Conservation (phyloP, 2,113 vertebrate genomes). For the Triplophysa tibetana region DNA sequence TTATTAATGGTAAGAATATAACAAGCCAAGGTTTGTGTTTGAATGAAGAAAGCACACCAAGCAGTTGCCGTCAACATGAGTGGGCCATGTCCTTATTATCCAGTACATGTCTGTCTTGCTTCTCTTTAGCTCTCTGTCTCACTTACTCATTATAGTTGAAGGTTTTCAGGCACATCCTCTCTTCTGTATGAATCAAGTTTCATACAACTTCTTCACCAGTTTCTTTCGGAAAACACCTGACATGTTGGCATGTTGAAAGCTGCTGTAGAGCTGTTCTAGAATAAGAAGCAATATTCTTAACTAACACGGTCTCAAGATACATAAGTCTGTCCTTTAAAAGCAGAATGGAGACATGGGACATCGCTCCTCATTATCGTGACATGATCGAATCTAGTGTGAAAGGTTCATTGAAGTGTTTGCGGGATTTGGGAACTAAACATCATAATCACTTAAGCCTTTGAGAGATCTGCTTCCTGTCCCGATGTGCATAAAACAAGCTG, state of each 20-base stretch:
- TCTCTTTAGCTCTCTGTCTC: conserved; percentile 6
- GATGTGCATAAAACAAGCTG: no score
- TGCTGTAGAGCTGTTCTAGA: not conserved
- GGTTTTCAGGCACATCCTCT: conserved; percentile 1
- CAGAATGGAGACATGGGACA: not conserved
- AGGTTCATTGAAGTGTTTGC: not conserved
- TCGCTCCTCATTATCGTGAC: conserved; percentile 19
- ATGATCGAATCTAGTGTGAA: not conserved
- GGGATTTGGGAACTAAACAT: not conserved
- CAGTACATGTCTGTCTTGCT: conserved; percentile 1
- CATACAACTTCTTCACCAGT: conserved; percentile 27
- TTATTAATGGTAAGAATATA: not conserved
- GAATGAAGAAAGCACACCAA: not conserved
- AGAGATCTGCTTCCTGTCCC: no score
- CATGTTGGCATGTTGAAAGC: conserved; percentile 27
- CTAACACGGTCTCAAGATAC: conserved; percentile 24
- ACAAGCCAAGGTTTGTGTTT: not conserved
- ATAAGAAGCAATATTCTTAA: conserved; percentile 21
- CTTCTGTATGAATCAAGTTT: conserved; percentile 1
- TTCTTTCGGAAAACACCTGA: conserved; percentile 14
- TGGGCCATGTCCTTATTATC: conserved; percentile 22
- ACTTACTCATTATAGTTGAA: conserved; percentile 32
- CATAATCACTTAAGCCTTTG: not conserved
- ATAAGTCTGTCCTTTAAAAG: conserved; percentile 14
- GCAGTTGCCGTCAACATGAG: not conserved